Percentiles rank a stretch among this genome's conserved stretches.
Evolutionary conservation across 2,797 vertebrate genomes (phyloP).

Genomic region (Petrocephalus schoutedeni): DNA sequence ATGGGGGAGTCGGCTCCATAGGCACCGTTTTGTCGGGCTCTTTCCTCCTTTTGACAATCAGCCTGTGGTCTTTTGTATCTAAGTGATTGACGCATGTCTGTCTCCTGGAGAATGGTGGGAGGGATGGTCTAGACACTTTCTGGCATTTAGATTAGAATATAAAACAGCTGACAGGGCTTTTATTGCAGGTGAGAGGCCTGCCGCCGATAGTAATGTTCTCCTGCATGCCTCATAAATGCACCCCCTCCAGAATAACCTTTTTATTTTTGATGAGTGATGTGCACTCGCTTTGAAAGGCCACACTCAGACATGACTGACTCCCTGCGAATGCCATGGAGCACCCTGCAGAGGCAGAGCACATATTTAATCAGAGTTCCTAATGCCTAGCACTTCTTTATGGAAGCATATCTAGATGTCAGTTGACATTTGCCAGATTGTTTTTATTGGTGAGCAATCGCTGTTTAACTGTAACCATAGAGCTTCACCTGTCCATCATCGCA

Average conservation of each 20-base stretch:
- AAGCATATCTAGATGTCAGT: constrained; percentile 4
- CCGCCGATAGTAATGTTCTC: not conserved
- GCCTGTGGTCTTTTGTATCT: not conserved
- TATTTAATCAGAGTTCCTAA: not conserved
- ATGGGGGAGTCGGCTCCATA: not conserved
- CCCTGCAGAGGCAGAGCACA: not conserved
- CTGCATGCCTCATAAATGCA: not conserved
- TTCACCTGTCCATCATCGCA: not conserved
- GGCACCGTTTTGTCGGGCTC: not conserved
- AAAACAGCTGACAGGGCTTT: not conserved
- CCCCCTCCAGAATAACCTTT: not conserved
- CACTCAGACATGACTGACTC: not conserved
- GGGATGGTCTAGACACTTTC: not conserved
- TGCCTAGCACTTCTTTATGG: not conserved
- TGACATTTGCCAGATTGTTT: not conserved
- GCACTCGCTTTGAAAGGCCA: constrained; percentile 21
- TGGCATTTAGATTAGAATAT: not conserved
- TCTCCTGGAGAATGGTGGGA: not conserved
- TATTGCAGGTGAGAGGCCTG: not conserved
- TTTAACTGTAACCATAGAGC: not conserved
- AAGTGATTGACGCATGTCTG: not conserved
- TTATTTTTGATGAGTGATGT: not conserved
- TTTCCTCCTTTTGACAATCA: not conserved
- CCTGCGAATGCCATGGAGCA: not conserved
- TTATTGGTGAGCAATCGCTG: not conserved